phyloP scores from a whole-genome alignment of 92 coral and sea anemone genomes.

The Zoanthus sociatus region DNA sequence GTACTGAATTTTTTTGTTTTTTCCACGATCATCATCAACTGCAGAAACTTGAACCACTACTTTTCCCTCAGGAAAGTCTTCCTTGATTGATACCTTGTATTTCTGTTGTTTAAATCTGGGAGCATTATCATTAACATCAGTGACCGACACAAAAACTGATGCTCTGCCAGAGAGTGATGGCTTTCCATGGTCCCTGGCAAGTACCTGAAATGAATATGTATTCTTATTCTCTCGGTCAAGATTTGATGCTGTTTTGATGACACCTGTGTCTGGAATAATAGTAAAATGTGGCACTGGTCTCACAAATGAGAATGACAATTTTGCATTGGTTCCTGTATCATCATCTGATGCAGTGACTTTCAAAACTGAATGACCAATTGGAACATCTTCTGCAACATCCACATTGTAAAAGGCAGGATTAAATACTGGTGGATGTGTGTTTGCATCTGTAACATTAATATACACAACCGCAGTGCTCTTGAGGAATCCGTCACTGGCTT shows the following conservation, averaged over 20 bases:
- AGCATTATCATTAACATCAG: constrained; percentile 92
- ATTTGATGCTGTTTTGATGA: constrained; percentile 65
- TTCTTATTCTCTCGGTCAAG: constrained; percentile 77
- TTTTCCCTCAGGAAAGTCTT: constrained; percentile 70
- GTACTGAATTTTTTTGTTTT: constrained; percentile 76
- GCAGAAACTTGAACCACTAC: constrained; percentile 77
- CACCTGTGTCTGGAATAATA: constrained; percentile 74
- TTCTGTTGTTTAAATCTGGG: constrained; percentile 71
- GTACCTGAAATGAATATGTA: constrained; percentile 75
- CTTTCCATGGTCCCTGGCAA: constrained; percentile 88
- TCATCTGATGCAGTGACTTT: constrained; percentile 81
- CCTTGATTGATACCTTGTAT: constrained; percentile 70
- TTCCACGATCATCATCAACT: constrained; percentile 84
- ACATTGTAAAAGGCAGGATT: constrained; percentile 63
- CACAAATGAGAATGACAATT: constrained; percentile 78
- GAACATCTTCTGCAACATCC: constrained; percentile 70
- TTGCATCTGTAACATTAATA: constrained; percentile 85
- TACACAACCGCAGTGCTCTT: constrained; percentile 76
- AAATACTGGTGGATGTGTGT: constrained; percentile 89
- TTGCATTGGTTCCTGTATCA: constrained; percentile 89
- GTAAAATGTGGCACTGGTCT: constrained; percentile 64
- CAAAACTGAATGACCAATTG: constrained; percentile 72
- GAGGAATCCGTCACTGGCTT: constrained; percentile 85
- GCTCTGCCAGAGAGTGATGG: constrained; percentile 74
- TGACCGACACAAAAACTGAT: constrained; percentile 75